phyloP scores from a whole-genome alignment of 92 coral and sea anemone genomes.

The Umimayanthus chanpuru region DNA sequence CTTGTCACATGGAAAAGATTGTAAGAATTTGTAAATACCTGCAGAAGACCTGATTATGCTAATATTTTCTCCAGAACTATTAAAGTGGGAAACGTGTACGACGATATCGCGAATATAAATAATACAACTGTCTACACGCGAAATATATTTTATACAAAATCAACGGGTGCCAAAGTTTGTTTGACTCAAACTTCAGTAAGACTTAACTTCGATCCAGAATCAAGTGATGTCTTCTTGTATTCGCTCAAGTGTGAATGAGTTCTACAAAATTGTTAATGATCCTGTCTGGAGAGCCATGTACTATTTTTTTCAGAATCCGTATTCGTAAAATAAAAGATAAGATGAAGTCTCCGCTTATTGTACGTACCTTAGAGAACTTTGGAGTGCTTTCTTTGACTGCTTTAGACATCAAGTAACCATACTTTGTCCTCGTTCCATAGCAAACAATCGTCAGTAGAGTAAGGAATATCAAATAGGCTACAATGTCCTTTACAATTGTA shows the following conservation, averaged over 20 bases:
- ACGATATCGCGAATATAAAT: not conserved
- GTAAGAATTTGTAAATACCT: not conserved
- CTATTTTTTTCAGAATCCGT: not conserved
- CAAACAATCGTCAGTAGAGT: conserved; percentile 63
- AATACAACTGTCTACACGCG: not conserved
- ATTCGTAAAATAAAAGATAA: not conserved
- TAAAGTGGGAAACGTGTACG: not conserved
- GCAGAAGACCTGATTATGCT: not conserved
- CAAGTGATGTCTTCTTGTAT: too few relatives aligned
- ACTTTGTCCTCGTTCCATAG: conserved; percentile 73
- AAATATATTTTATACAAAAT: too few relatives aligned
- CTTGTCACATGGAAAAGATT: not conserved
- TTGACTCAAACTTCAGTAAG: too few relatives aligned
- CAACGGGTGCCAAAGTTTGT: not conserved
- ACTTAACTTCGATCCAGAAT: too few relatives aligned
- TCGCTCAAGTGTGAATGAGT: too few relatives aligned
- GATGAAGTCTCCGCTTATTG: not conserved
- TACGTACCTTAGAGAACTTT: conserved; percentile 72
- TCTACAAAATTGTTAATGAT: not conserved
- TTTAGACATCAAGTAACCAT: conserved; percentile 73
- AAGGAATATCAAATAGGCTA: conserved; percentile 57
- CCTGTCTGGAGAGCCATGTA: not conserved
- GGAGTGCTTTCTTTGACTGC: conserved; percentile 60
- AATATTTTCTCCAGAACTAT: not conserved
- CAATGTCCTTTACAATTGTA: conserved; percentile 59